Base-by-base conservation (phyloP, 2,888 invertebrate genomes). In the Cheilosia pagana region DNA sequence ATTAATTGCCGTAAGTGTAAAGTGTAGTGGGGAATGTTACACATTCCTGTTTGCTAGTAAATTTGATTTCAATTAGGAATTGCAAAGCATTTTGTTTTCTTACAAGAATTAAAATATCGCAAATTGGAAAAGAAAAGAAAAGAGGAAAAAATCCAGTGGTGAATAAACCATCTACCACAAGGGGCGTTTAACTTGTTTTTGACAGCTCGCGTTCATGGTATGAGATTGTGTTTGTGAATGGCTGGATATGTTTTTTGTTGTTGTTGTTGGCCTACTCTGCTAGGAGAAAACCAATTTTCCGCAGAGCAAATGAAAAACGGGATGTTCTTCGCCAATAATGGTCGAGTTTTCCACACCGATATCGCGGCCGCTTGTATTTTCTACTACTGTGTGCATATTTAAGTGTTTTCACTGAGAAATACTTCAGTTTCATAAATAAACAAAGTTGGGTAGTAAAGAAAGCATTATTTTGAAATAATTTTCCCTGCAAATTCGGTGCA, bases 161-260 rank as follows among this genome's bases (percentile, higher is more conserved):
- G 85, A 85, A 75, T 81, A 81, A 59, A 75, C 65, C 81, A 81
- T 75, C 74, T 81, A 85, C 85, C 85, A 85, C 75, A 70, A 79
- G 83, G 85, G 85, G 85, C 85, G 85, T 85, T 85, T 85, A 75
- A 85, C 75, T 81, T 35, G 81, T 75, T 81, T 79, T 83, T 79
- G 83, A 79, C 83, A 83, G 79, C 68, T 70, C 62, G 65, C 41
- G 59, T 23, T 21, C n/a, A 19, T n/a, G 43, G 52, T 50, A 43
- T 68, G 60, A 35, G 62, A 57, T 57, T 79, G 83, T 74, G 43
- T 79, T 71, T 65, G 71, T 82, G 65, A 63, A 57, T 78, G 71
- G 65, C 48, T 68, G 70, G 59, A 14, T 50, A 23, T 50, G 23
- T 50, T 50, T 5, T n/a, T n/a, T n/a, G n/a, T n/a, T 50, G 41